Evolutionary conservation across 2,113 vertebrate species (phyloP), one percentile per base, ranked within the genome.

Genomic region (Phocoena phocoena): DNA sequence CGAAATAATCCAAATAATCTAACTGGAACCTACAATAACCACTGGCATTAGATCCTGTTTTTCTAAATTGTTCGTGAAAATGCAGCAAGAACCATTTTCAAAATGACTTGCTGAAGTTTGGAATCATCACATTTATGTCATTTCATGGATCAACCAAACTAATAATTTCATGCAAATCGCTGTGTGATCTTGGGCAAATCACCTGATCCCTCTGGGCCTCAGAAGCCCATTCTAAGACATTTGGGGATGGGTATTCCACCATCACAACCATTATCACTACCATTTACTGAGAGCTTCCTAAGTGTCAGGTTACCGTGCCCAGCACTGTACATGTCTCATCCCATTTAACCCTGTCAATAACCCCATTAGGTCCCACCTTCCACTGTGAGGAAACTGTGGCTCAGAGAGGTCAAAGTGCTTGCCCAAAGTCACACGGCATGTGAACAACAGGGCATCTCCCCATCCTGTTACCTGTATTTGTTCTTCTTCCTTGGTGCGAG

Each of bases 391-490:
- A 77, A 83, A 73, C 0, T 28, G 47, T 2, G 23, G 83, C 38
- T 74, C 90, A 92, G 93, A 79, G 73, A 90, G 55, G 33, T 88
- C 71, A 62, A 90, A 85, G 15, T 36, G 31, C 63, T 83, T 36
- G n/a, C 21, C 74, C 76, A n/a, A 53, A 67, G 68, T 76, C 93
- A 93, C 94, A 82, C 21, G 53, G 63, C 41, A 89, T 26, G 36
- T 50, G 9, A 62, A n/a, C 4, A 44, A 38, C 70, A 31, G 23
- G 50, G 20, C 18, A 55, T 0, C 33, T 47, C 79, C 68, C 73
- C 26, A 20, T 23, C 1, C 36, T 3, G 2, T 95, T 98, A 99
- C 99, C 98, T 98, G 97, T 98, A 97, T 80, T 96, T 98, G n/a
- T 95, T 97, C 60, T 98, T 97, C 88, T 97, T 99, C 36, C 96